Evolutionary conservation across 2,888 invertebrate genomes (phyloP).

Genomic region (Portevinia maculata): DNA sequence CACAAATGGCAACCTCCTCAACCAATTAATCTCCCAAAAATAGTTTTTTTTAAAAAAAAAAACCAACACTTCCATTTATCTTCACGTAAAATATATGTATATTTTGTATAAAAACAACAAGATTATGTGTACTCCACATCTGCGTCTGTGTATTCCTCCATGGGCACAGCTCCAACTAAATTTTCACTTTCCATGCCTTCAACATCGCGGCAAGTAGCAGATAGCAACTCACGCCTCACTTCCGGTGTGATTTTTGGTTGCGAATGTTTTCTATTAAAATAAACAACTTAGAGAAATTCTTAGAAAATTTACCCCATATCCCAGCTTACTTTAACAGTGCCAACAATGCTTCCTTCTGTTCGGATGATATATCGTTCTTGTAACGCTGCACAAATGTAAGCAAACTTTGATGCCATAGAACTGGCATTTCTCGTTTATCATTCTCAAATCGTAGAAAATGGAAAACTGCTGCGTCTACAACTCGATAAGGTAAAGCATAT

Average conservation of each 20-base stretch:
- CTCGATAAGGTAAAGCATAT: conserved; percentile 97
- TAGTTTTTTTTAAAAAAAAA: too few relatives aligned
- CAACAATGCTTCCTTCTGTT: conserved; percentile 94
- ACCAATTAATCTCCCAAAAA: too few relatives aligned
- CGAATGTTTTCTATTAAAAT: conserved; percentile 78
- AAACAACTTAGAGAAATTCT: neutral
- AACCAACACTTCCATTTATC: too few relatives aligned
- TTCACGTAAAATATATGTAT: neutral
- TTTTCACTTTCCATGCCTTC: conserved; percentile 83
- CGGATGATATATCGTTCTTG: conserved; percentile 95
- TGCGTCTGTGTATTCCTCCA: conserved; percentile 55
- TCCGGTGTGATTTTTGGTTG: conserved; percentile 86
- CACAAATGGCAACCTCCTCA: too few relatives aligned
- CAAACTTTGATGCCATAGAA: conserved; percentile 98
- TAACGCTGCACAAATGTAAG: conserved; percentile 97
- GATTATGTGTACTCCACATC: conserved; percentile 57
- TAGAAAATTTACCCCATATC: neutral
- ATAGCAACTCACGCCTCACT: conserved; percentile 93
- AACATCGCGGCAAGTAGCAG: conserved; percentile 91
- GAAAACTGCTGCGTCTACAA: conserved; percentile 96
- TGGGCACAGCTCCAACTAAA: conserved; percentile 45
- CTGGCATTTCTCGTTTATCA: conserved; percentile 93
- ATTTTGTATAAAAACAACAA: conserved; percentile 10
- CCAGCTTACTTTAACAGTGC: conserved; percentile 85
- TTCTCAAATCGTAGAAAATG: conserved; percentile 95